Base-by-base conservation (phyloP, 2,797 vertebrate genomes). In the Etheostoma nigrum region DNA sequence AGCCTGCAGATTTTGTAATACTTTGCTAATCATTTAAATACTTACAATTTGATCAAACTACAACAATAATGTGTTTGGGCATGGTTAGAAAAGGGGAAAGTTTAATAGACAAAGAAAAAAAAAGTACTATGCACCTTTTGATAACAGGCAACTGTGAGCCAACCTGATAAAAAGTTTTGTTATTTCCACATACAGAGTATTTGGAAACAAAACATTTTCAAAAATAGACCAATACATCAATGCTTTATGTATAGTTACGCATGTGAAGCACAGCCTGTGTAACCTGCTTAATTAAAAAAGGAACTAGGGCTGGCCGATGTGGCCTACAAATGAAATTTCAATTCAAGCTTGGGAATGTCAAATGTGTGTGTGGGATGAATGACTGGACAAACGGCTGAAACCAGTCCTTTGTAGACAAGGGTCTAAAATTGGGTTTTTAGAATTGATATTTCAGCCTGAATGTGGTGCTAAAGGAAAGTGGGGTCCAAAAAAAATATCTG, bases 11-110 rank as follows among this genome's bases (percentile, higher is more conserved):
- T 40, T 30, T 42, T 15, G 42, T 8, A 25, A 65, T 42, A n/a
- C 25, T 58, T 78, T 54, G 18, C 19, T 40, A 48, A 54, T 4
- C 14, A 30, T 72, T 61, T 40, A 57, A 62, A 61, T 54, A 44
- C 21, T 27, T 25, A 19, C 19, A 45, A 53, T 1, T 27, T 64
- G 49, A 18, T 76, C 8, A 76, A 15, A 30, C 4, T 21, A 27
- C 49, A 54, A 42, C 4, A n/a, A 11, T 11, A 9, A 23, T 10
- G 1, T 33, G 11, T 64, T 5, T 54, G 36, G 12, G 45, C 47
- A 57, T 19, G 25, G 27, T 23, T 44, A 40, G 27, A 67, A 51
- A 30, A 40, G 21, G 16, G 55, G 33, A 54, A 13, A 44, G 49
- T 40, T 40, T 40, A 40, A 40, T 11, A 40, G 36, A 40, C 2